Conservation (phyloP, 2,797 vertebrate genomes). For the Enteromius treurensis region DNA sequence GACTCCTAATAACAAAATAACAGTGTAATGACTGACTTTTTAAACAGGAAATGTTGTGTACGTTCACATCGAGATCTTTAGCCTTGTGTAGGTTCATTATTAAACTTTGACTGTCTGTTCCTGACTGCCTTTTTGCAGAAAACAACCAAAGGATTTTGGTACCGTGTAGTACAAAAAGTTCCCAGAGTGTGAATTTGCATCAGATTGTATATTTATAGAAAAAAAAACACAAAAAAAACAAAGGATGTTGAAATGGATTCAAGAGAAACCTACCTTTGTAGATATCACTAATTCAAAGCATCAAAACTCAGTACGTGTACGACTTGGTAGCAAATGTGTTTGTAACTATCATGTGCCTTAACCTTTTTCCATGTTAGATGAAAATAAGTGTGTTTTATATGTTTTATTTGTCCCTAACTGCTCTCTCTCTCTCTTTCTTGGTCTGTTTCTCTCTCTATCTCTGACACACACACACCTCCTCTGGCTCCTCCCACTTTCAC, state of each 20-base stretch:
- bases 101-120: constrained; percentile 66
- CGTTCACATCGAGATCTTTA: constrained; percentile 68
- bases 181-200: constrained; percentile 60
- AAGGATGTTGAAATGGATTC: constrained; percentile 64
- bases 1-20: constrained; percentile 72
- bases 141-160: constrained; percentile 79
- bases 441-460: constrained; percentile 36
- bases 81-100: constrained; percentile 71
- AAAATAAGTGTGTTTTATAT: constrained; percentile 88
- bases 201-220: constrained; percentile 67
- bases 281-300: constrained; percentile 77
- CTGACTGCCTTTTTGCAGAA: constrained; percentile 69
- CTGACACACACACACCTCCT: constrained; percentile 45
- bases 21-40: constrained; percentile 72
- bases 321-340: constrained; percentile 92
- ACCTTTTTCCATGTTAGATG: constrained; percentile 94
- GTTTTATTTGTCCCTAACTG: constrained; percentile 49
- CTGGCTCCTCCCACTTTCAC: constrained; percentile 63
- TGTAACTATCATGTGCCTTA: constrained; percentile 99
- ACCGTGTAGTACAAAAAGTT: constrained; percentile 56
- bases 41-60: constrained; percentile 63
- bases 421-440: constrained; percentile 64
- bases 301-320: constrained; percentile 81
- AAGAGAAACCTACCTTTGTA: constrained; percentile 77
- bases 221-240: constrained; percentile 16